Base-by-base conservation (phyloP, 2,113 vertebrate species). In the Apodemus sylvaticus region DNA sequence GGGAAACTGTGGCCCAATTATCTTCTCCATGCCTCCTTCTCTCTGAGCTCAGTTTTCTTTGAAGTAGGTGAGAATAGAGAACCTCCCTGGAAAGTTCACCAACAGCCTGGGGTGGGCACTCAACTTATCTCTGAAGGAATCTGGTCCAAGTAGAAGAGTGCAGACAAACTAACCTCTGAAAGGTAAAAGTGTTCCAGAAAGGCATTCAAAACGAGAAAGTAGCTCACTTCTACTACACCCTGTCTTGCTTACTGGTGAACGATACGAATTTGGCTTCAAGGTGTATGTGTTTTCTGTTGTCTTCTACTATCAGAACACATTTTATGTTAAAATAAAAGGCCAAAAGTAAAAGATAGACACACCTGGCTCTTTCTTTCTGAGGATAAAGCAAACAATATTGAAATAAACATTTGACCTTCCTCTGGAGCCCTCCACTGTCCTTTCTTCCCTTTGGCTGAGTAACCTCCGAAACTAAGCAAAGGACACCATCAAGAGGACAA, bases 271-370 rank as follows among this genome's bases (percentile, higher is more conserved):
- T 83, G 74, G 89, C 66, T 78, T 82, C 45, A 24, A 70, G 73
- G 29, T 45, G 60, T 31, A 42, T 53, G 29, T 89, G 3, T 66
- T 19, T 55, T 77, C 55, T 86, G 3, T 45, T 79, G 53, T 34
- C 45, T 24, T 95, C 58, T 85, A 87, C 87, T 79, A 42, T 22
- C 58, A 55, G n/a, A 88, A 88, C 14, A 39, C 13, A 34, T 31
- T 90, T 77, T 39, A 10, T 42, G n/a, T 64, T 90, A 81, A 88
- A 90, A 90, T 78, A 82, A 89, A 96, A 91, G 91, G 39, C 16
- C 77, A 8, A 90, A 77, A 89, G 36, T 11, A 85, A 93, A 85
- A 26, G 29, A 53, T 42, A 51, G 1, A 51, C 4, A 53, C 53
- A 83, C 93, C 82, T 29, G 42, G 1, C 22, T 17, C 7, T 36